Base-by-base conservation (phyloP, 2,888 invertebrate genomes). In the Incurvaria masculella region DNA sequence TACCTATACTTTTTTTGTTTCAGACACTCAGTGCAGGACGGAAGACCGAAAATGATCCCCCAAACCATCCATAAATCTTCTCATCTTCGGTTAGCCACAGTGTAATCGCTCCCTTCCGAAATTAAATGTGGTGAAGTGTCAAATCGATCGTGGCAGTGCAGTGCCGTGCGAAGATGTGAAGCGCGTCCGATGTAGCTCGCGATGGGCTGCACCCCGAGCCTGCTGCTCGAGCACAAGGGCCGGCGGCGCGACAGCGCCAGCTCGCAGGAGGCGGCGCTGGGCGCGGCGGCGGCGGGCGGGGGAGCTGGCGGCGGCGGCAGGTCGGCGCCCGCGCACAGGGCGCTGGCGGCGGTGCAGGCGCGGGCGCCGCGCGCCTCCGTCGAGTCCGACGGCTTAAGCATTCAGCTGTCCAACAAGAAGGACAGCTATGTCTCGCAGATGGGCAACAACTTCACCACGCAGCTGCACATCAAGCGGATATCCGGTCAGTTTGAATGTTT, bases 181-280 rank as follows among this genome's bases (percentile, higher is more conserved):
- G 21, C n/a, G n/a, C n/a, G n/a, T n/a, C n/a, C n/a, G n/a, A n/a
- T n/a, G 14, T 14, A 33, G 33, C 14, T 4, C 55, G 65, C 52
- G 56, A 84, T 84, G 84, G 84, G 84, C 65, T 84, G 84, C 62
- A 82, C 83, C 54, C 84, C 84, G 58, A 84, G 84, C 63, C 81
- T 82, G 70, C 69, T 84, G 56, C 69, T 83, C 59, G 82, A 83
- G 64, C 82, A 82, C 65, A 81, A 83, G 66, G 75, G 69, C 55
- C 81, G 83, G 49, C 70, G 76, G 40, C 76, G 82, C 53, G 81
- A 80, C 68, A 81, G 81, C 68, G 60, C 67, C 3, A 73, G 76
- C 21, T 79, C 79, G 14, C 79, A 79, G 47, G 79, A 79, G 53
- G 76, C 74, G 2, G 78, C 79, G 47, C 58, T 79, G 27, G 74